A percentile compares a stretch with the other conserved stretches of the same genome.
phyloP scores from a whole-genome alignment of 2,797 vertebrate species.

The Trachurus trachurus region DNA sequence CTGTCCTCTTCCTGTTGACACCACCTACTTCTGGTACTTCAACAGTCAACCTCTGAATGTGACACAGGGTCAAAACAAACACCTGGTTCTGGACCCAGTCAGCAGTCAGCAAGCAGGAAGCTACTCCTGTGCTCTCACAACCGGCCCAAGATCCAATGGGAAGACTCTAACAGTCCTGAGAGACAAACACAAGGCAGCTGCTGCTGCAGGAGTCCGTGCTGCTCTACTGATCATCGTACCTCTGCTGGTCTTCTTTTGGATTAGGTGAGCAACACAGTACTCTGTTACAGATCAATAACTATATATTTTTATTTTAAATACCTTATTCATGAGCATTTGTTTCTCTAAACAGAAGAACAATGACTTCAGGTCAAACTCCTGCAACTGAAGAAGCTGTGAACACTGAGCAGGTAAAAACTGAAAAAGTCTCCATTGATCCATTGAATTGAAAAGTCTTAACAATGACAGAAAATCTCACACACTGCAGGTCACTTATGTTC shows the following conservation, averaged over 20 bases:
- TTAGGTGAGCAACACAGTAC: constrained; percentile 15
- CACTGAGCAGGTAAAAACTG: constrained; percentile 22
- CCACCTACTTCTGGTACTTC: constrained; percentile 43
- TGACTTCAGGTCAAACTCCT: neutral
- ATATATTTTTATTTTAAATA: neutral
- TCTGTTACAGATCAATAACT: neutral
- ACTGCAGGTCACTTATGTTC: too few relatives aligned
- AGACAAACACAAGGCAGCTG: neutral
- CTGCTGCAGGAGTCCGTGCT: neutral
- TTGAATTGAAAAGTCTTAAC: neutral
- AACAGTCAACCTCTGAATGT: constrained; percentile 15
- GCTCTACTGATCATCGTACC: neutral
- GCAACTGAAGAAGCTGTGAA: neutral
- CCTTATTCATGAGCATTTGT: neutral
- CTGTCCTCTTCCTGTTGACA: constrained; percentile 49
- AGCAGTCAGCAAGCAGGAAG: constrained; percentile 43
- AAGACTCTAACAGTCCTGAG: constrained; percentile 29
- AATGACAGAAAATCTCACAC: too few relatives aligned
- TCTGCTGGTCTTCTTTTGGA: neutral
- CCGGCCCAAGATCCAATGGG: rapidly evolving
- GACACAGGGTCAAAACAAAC: constrained; percentile 13
- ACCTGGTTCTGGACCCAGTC: constrained; percentile 34
- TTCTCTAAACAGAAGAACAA: constrained; percentile 26
- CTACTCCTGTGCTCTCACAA: constrained; percentile 29
- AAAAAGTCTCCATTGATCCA: too few relatives aligned